Base-by-base conservation (phyloP, 2,888 invertebrate species). In the Lasioglossum oenotherae region DNA sequence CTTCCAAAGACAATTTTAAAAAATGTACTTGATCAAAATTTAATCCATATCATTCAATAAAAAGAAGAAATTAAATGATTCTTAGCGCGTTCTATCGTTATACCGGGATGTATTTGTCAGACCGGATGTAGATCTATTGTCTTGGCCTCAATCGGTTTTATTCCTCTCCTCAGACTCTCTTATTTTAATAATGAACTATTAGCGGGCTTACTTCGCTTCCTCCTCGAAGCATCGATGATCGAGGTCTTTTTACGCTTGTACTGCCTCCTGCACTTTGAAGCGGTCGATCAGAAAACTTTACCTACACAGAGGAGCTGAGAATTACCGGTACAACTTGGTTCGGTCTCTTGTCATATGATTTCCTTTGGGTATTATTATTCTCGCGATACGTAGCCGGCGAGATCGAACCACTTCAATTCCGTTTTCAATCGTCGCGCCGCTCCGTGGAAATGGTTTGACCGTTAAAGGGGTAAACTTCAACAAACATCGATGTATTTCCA, bases 121-220 rank as follows among this genome's bases (percentile, higher is more conserved):
- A 75, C 64, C 35, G 80, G 74, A 80, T 81, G 84, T n/a, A n/a
- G 57, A 81, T 73, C 76, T 81, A 78, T 81, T 80, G 77, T 60
- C 81, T 27, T 69, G 75, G 46, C 23, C 73, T 67, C 80, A 44
- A 74, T 75, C 67, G 69, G 35, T 27, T 76, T 71, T 71, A 53
- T 49, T 12, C 84, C 84, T 67, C 87, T 81, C 81, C 74, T 88
- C 84, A 64, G 79, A 76, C 80, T 74, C 82, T 79, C 76, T 88
- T 82, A 84, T 82, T 85, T 88, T 84, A 88, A 88, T 88, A 84
- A 87, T 82, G 27, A 82, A 84, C 87, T 88, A 87, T 88, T 88
- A 88, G 82, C 87, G 49, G 87, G 77, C 69, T 85, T 64, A 14
- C 72, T 83, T 81, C 64, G 60, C 57, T 57, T 46, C 69, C 73